Conservation (phyloP, 2,113 vertebrate genomes). For the Candoia aspera region DNA sequence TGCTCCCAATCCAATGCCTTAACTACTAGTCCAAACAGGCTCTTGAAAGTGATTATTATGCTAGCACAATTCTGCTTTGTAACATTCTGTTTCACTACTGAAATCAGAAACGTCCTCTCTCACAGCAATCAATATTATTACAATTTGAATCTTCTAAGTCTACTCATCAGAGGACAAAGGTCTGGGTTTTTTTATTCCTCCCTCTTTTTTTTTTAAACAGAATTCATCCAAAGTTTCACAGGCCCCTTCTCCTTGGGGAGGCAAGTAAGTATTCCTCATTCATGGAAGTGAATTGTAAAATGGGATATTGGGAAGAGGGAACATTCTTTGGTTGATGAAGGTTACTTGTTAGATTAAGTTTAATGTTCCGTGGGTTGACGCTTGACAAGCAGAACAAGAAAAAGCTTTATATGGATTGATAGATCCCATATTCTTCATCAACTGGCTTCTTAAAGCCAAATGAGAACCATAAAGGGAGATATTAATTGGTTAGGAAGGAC, state of each 20-base stretch:
- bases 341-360: constrained; percentile 27
- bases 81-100: constrained; percentile 33
- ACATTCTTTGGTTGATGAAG: constrained; percentile 35
- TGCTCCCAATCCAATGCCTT: no score
- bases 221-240: constrained; percentile 93
- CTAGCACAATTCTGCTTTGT: constrained; percentile 48
- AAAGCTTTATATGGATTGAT: constrained; percentile 31
- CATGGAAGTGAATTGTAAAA: constrained; percentile 50
- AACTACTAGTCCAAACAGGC: no score
- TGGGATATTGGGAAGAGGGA: neutral
- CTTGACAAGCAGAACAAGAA: constrained; percentile 29
- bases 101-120: constrained; percentile 49
- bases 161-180: constrained; percentile 64
- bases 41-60: neutral
- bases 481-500: constrained; percentile 70
- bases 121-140: constrained; percentile 63
- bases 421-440: constrained; percentile 54
- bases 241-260: constrained; percentile 93
- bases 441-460: constrained; percentile 67
- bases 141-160: constrained; percentile 57
- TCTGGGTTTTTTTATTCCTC: constrained; percentile 63
- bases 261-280: constrained; percentile 87
- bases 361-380: constrained; percentile 44
- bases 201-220: constrained; percentile 76
- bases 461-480: constrained; percentile 66